Evolutionary conservation across 2,888 invertebrate species (phyloP), one percentile per base, ranked within the genome.

Genomic region (Cotesia congregata): DNA sequence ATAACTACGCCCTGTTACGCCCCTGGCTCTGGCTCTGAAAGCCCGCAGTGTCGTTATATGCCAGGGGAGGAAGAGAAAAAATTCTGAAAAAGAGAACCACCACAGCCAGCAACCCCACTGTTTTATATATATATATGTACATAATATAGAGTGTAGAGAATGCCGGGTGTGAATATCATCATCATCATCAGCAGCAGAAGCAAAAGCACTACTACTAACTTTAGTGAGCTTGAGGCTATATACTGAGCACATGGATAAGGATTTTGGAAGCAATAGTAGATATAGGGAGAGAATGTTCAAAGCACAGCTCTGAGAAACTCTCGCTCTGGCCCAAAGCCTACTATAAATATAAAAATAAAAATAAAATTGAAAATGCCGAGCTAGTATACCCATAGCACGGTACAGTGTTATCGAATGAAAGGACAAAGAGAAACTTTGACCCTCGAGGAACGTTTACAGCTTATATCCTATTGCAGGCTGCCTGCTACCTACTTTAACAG

Each of bases 351-450:
- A 30, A 30, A 30, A 2, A 2, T 30, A 30, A 3, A 30, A 30
- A 30, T 30, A 30, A 30, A 30, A 30, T 30, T 30, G 30, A 30
- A 30, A 30, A 30, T 30, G 30, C 30, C 3, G 30, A 30, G 30
- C 3, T 30, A 30, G 30, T 30, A 30, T 30, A 30, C 30, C 1
- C 30, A 79, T 76, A 77, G 77, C 60, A 70, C 72, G 79, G 72
- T 69, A 67, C 39, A 68, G 71, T 72, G 50, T 0, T 9, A 12
- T 12, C 9, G 50, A 7, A 50, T 50, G 12, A 6, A 76, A 80
- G 83, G 83, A 86, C 86, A 86, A 86, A 87, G 86, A 85, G 83
- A 83, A 79, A 83, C 82, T 80, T 83, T 85, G 85, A 86, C 86
- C 86, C 86, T 85, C 82, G 79, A 81, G 82, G 83, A 83, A 82